phyloP scores from a whole-genome alignment of 2,113 vertebrate species.

The Alectura lathami region DNA sequence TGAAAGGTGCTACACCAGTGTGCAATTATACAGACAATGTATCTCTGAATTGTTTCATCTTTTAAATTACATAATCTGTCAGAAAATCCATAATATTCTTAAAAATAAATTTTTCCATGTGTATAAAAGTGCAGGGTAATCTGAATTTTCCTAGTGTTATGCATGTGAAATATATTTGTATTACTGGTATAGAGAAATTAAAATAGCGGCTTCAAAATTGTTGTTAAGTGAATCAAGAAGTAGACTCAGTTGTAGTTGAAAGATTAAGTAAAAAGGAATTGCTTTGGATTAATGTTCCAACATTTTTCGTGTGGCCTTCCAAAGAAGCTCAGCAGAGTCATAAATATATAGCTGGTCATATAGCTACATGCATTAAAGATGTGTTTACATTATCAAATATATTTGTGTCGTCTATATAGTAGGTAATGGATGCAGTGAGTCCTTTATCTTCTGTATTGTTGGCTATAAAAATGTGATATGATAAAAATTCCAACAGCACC shows the following conservation, averaged over 20 bases:
- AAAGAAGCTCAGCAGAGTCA: slow-evolving; percentile 1
- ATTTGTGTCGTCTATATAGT: background rate
- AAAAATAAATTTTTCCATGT: background rate
- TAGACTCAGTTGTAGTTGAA: background rate
- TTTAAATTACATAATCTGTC: background rate
- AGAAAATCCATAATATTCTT: background rate
- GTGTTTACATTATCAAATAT: background rate
- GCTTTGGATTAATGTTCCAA: background rate
- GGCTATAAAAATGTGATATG: background rate
- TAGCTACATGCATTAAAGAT: background rate
- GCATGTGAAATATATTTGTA: background rate
- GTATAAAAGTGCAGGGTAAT: background rate
- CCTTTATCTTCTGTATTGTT: slow-evolving; percentile 16
- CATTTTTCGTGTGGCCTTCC: background rate
- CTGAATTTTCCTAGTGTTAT: background rate
- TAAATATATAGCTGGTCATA: background rate
- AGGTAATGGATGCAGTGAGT: background rate
- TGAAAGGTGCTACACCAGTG: background rate
- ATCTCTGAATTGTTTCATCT: background rate
- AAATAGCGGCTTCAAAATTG: background rate
- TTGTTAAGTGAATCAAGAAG: background rate
- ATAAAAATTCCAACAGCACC: slow-evolving; percentile 39
- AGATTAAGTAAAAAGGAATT: background rate
- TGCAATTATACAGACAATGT: background rate
- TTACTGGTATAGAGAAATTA: background rate